Evolutionary conservation across 2,888 invertebrate species (phyloP).

Genomic region (Hyppa rectilinea): DNA sequence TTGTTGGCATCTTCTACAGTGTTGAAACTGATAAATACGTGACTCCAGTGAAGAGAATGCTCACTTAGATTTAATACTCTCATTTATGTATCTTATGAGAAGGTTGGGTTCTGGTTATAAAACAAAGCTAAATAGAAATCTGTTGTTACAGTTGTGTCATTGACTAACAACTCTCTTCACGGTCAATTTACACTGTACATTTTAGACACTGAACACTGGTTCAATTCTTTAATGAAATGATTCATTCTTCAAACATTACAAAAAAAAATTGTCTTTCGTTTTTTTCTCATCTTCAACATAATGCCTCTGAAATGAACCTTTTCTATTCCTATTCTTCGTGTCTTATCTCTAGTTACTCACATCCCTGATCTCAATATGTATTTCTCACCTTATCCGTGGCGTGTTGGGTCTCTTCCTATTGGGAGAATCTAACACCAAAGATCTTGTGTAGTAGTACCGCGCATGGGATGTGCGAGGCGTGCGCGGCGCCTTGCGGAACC

Average conservation of each 20-base stretch:
- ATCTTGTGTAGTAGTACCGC: conserved; percentile 83
- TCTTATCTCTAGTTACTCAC: not conserved
- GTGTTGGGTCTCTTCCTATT: conserved; percentile 65
- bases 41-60: conserved; percentile 62
- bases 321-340: not conserved
- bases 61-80: conserved; percentile 57
- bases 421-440: conserved; percentile 76
- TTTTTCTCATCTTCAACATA: not conserved
- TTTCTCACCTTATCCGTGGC: conserved; percentile 76
- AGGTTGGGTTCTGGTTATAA: conserved; percentile 26
- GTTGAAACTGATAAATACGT: conserved; percentile 67
- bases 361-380: not conserved
- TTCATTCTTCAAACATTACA: not conserved
- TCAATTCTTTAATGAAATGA: not conserved
- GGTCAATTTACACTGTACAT: not conserved
- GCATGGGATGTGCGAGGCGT: conserved; percentile 78
- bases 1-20: conserved; percentile 59
- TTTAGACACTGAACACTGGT: not conserved
- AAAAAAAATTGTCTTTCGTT: not conserved
- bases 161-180: not conserved
- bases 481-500: conserved; percentile 81
- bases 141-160: conserved; percentile 4
- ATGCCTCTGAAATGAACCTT: not conserved
- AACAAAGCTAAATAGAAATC: conserved; percentile 28
- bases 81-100: conserved; percentile 38